A percentile compares a stretch with the other conserved stretches of the same genome.
These are phyloP conservation scores for Meloidogyne chitwoodi DNA, from an alignment of 1,140 invertebrate genomes.

Conservation along the genomic window DNA sequence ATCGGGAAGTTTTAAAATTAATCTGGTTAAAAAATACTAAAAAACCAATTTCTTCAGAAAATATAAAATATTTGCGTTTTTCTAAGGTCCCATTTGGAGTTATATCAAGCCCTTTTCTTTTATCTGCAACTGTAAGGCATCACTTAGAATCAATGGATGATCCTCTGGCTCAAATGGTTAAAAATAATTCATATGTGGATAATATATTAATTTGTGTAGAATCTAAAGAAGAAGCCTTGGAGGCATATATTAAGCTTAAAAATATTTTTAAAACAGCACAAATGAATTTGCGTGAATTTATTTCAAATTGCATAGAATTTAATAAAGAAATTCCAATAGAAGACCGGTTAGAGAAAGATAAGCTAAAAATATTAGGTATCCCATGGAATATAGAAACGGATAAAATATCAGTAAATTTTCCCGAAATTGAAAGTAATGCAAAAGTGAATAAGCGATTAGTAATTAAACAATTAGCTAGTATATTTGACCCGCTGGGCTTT, in stretches of 20 bases:
- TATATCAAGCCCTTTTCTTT: constrained; percentile 20
- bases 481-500: too few species aligned
- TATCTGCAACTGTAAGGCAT: constrained; percentile 17
- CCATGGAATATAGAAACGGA: constrained; percentile 13
- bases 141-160: constrained; percentile 6
- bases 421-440: too few species aligned
- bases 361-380: constrained; percentile 15
- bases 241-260: constrained; percentile 10
- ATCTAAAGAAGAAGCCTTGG: background rate
- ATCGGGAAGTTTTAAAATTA: background rate
- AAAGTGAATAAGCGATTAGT: too few species aligned
- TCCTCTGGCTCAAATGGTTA: background rate
- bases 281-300: constrained; percentile 23
- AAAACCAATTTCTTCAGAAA: background rate
- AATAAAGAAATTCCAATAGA: constrained; percentile 11
- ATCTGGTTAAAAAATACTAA: background rate
- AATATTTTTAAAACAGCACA: constrained; percentile 15
- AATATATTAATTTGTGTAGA: constrained; percentile 10
- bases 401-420: background rate
- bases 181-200: constrained; percentile 19
- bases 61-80: background rate
- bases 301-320: constrained; percentile 16
- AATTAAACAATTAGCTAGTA: too few species aligned
- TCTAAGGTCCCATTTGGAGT: constrained; percentile 16
- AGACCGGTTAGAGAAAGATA: background rate